Conservation (phyloP, 2,888 invertebrate species). For the Lymantria monacha region DNA sequence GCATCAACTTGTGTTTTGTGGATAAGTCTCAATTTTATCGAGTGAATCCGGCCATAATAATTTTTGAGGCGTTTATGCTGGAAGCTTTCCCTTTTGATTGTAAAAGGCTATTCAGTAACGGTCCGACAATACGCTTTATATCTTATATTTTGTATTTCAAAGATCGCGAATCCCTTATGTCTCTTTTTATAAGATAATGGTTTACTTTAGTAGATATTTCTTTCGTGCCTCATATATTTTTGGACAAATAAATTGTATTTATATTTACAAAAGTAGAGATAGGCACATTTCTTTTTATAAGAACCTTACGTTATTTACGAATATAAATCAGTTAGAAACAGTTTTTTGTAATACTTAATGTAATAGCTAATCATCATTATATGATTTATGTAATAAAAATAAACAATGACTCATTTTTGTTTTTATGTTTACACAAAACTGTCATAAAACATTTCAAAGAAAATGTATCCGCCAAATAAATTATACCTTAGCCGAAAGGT, state of each 20-base stretch:
- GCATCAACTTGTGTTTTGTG: slow-evolving; percentile 56
- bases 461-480: slow-evolving; percentile 18
- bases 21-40: slow-evolving; percentile 58
- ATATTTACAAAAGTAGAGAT: background rate
- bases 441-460: slow-evolving; percentile 6
- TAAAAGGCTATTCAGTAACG: slow-evolving; percentile 34
- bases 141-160: slow-evolving; percentile 29
- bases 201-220: slow-evolving; percentile 24
- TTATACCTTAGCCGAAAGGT: slow-evolving; percentile 21
- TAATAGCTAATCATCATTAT: background rate
- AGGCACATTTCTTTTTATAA: background rate
- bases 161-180: slow-evolving; percentile 29
- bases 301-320: background rate
- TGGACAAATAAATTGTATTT: slow-evolving; percentile 13
- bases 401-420: background rate
- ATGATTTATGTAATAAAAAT: background rate
- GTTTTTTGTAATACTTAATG: background rate
- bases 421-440: slow-evolving; percentile 1
- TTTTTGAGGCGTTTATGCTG: slow-evolving; percentile 49
- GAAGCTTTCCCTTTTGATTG: slow-evolving; percentile 41
- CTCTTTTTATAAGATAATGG: slow-evolving; percentile 30
- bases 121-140: slow-evolving; percentile 24
- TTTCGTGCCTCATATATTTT: slow-evolving; percentile 15
- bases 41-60: slow-evolving; percentile 50
- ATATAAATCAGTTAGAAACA: background rate